phyloP scores from a whole-genome alignment of 2,888 invertebrate genomes.

The Creontiades dilutus region DNA sequence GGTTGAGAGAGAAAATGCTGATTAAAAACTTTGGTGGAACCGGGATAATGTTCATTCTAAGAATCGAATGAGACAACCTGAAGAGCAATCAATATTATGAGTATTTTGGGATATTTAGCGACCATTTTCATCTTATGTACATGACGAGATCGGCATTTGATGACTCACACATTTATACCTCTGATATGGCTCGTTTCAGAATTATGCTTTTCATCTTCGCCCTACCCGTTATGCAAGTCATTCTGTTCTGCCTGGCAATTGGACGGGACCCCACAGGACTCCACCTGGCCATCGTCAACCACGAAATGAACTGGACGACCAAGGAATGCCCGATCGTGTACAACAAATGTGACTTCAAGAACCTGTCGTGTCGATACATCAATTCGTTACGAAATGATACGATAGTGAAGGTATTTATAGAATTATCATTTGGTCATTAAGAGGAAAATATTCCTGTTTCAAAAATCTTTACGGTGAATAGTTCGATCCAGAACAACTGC shows the following conservation, averaged over 20 bases:
- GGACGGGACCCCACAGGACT: slow-evolving; percentile 92
- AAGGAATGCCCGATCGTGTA: slow-evolving; percentile 80
- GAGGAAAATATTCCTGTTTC: too few relatives aligned
- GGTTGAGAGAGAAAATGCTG: too few relatives aligned
- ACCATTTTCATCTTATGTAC: too few relatives aligned
- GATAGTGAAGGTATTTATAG: slow-evolving; percentile 81
- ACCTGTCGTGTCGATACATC: slow-evolving; percentile 90
- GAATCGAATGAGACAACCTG: too few relatives aligned
- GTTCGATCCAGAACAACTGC: too few relatives aligned
- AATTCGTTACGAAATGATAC: slow-evolving; percentile 86
- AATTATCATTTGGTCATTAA: too few relatives aligned
- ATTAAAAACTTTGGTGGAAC: too few relatives aligned
- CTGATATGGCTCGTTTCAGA: slow-evolving; percentile 76
- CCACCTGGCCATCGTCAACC: slow-evolving; percentile 88
- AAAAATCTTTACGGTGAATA: too few relatives aligned
- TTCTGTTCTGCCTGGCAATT: slow-evolving; percentile 94
- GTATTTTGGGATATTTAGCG: too few relatives aligned
- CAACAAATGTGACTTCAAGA: slow-evolving; percentile 84
- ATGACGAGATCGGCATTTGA: too few relatives aligned
- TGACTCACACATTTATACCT: not conserved
- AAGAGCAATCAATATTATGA: too few relatives aligned
- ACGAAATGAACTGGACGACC: slow-evolving; percentile 81
- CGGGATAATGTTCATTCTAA: too few relatives aligned
- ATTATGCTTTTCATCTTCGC: slow-evolving; percentile 96
- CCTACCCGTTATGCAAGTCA: slow-evolving; percentile 95